Evolutionary conservation across 2,797 vertebrate species (phyloP).

Genomic region (Hydrophis major): DNA sequence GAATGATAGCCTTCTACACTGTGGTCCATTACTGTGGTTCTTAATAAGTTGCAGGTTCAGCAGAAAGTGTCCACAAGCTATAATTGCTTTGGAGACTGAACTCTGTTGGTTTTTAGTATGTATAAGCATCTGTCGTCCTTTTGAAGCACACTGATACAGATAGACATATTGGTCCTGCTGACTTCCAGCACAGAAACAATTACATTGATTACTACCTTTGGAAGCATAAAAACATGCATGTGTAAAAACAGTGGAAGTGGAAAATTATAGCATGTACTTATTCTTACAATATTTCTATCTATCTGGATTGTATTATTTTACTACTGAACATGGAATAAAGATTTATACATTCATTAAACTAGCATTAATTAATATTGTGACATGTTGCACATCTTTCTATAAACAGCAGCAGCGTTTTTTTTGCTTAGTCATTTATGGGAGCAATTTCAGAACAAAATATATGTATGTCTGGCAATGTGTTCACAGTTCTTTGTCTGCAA

Average conservation of each 20-base stretch:
- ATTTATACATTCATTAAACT: not conserved
- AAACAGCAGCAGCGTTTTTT: not conserved
- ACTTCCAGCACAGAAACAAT: not conserved
- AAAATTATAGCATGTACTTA: not conserved
- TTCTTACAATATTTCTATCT: not conserved
- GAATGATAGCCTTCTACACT: not conserved
- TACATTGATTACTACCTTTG: not conserved
- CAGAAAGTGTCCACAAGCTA: constrained; percentile 12
- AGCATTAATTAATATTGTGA: not conserved
- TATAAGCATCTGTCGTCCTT: not conserved
- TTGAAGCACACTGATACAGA: not conserved
- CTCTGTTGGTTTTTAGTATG: not conserved
- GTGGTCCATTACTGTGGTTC: not conserved
- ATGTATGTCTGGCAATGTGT: not conserved
- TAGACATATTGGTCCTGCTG: not conserved
- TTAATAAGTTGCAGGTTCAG: constrained; percentile 17
- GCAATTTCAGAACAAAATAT: not conserved
- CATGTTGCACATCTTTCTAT: not conserved
- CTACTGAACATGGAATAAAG: not conserved
- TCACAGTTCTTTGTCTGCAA: not conserved
- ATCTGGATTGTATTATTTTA: not conserved
- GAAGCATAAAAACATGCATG: not conserved
- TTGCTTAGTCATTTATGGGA: not conserved
- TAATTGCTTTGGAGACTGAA: constrained; percentile 9
- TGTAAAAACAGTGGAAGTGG: not conserved